Conservation (phyloP, 2,888 invertebrate species). For the Acanthacorydalis orientalis region DNA sequence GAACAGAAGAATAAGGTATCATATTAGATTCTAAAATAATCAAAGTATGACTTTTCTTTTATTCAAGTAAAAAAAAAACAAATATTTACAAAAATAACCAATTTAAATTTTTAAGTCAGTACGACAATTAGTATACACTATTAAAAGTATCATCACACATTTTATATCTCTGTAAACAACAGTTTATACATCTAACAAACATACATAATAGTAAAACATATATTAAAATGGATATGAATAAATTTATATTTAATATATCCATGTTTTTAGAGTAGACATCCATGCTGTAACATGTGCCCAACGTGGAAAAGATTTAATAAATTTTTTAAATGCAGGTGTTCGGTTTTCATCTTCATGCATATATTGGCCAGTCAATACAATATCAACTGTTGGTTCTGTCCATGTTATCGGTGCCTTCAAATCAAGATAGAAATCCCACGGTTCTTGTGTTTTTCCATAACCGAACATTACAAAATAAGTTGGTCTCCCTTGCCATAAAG, state of each 20-base stretch:
- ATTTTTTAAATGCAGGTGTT: slow-evolving; percentile 26
- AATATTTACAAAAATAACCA: too few species aligned
- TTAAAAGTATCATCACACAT: too few species aligned
- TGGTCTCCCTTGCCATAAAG: slow-evolving; percentile 16
- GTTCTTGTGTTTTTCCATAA: slow-evolving; percentile 15
- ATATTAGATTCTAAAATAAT: too few species aligned
- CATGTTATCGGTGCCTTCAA: slow-evolving; percentile 15
- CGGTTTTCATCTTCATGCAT: slow-evolving; percentile 24
- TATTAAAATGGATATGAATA: too few species aligned
- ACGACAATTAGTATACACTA: too few species aligned
- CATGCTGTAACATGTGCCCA: slow-evolving; percentile 34
- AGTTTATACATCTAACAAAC: too few species aligned
- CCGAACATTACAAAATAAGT: slow-evolving; percentile 18
- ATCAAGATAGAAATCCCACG: slow-evolving; percentile 18
- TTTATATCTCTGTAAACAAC: too few species aligned
- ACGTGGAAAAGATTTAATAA: slow-evolving; percentile 29
- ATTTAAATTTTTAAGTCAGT: too few species aligned
- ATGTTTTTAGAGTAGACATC: slow-evolving; percentile 28
- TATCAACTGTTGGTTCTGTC: slow-evolving; percentile 9
- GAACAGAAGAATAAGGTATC: too few species aligned
- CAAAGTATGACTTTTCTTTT: too few species aligned
- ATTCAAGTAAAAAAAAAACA: too few species aligned
- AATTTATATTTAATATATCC: slow-evolving; percentile 14
- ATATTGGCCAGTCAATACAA: slow-evolving; percentile 25
- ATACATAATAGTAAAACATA: too few species aligned